Percentiles rank a stretch among this genome's conserved stretches.
Conservation (phyloP, 2,113 vertebrate species). For the Dasyurus viverrinus region DNA sequence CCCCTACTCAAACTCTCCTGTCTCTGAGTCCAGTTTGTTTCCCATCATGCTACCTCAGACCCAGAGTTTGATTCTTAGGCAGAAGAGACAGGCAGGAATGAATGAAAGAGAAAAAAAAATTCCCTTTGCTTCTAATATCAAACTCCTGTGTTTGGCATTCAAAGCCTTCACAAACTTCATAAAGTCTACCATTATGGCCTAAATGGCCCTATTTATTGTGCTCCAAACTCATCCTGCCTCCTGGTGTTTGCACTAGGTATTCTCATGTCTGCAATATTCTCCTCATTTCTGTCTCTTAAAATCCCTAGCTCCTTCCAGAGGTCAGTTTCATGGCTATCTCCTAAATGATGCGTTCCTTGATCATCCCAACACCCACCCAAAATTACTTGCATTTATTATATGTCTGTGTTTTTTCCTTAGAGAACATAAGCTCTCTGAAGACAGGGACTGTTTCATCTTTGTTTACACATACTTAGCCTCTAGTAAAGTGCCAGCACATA, state of each 20-base stretch:
- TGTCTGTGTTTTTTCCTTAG: background rate
- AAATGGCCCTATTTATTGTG: background rate
- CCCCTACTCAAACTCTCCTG: background rate
- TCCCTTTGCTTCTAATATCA: background rate
- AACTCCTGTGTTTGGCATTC: background rate
- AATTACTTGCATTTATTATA: background rate
- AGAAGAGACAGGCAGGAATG: background rate
- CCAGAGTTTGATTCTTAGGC: background rate
- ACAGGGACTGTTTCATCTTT: background rate
- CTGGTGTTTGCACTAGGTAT: background rate
- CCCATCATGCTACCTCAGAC: background rate
- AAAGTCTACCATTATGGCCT: background rate
- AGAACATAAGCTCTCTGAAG: background rate
- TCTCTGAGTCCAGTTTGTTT: background rate
- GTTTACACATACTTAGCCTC: background rate
- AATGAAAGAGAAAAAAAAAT: conserved; percentile 28
- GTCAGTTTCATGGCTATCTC: background rate
- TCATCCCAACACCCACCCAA: background rate
- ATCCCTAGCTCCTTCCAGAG: background rate
- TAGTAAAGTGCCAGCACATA: background rate
- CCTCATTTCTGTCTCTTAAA: background rate
- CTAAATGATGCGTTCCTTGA: background rate
- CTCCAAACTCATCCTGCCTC: background rate
- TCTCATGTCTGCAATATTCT: rapidly evolving
- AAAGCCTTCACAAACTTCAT: background rate